Evolutionary conservation across 2,113 vertebrate genomes (phyloP).

Genomic region (Cynocephalus volans): DNA sequence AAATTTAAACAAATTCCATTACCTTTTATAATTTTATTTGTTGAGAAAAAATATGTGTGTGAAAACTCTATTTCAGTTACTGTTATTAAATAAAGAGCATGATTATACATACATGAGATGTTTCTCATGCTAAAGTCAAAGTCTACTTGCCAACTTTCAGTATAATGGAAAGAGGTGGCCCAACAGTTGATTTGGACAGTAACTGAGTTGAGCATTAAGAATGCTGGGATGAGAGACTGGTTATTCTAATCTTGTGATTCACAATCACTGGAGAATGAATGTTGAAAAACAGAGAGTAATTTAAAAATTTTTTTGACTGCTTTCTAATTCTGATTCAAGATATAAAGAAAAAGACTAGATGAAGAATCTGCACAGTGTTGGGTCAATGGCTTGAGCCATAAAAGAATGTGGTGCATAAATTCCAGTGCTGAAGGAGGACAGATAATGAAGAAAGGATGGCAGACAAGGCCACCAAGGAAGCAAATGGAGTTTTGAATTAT

Average conservation of each 20-base stretch:
- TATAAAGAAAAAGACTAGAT: not conserved
- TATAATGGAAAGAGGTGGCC: not conserved
- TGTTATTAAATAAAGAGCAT: not conserved
- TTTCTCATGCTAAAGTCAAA: conserved; percentile 34
- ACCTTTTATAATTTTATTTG: not conserved
- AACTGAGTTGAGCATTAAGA: not conserved
- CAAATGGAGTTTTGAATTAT: not conserved
- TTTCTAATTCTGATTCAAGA: not conserved
- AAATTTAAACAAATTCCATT: not conserved
- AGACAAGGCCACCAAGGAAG: no score
- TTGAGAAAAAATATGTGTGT: not conserved
- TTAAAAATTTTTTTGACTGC: not conserved
- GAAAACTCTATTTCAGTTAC: not conserved
- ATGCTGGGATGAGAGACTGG: not conserved
- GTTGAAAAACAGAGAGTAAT: not conserved
- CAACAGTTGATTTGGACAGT: not conserved
- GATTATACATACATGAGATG: not conserved
- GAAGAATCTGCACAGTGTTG: not conserved
- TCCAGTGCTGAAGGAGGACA: not conserved
- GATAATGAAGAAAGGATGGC: no score
- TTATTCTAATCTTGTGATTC: not conserved
- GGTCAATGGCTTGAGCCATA: not conserved
- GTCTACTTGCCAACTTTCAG: not conserved
- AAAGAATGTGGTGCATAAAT: not conserved
- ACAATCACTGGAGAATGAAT: not conserved